A percentile compares a stretch with the other conserved stretches of the same genome.
Evolutionary conservation across 2,113 vertebrate species (phyloP).

Genomic region (Phaetusa simplex): DNA sequence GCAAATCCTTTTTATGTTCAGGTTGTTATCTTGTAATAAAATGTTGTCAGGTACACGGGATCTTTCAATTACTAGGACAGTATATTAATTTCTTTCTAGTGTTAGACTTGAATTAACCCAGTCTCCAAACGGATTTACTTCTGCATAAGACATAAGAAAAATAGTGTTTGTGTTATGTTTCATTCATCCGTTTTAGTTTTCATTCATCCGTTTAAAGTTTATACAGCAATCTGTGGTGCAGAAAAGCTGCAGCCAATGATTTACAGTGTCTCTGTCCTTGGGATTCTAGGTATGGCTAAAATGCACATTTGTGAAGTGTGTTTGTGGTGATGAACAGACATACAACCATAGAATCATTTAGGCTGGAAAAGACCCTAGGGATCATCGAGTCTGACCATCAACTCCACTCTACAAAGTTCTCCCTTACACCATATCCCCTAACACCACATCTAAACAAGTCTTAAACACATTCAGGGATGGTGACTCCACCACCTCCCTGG

Average conservation of each 20-base stretch:
- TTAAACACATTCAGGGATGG: too few relatives aligned
- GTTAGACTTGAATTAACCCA: background rate
- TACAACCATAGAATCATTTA: background rate
- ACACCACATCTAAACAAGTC: too few relatives aligned
- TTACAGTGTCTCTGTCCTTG: background rate
- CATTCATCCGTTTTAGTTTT: background rate
- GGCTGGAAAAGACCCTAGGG: too few relatives aligned
- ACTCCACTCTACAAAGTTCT: too few relatives aligned
- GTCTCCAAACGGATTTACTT: background rate
- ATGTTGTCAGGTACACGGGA: background rate
- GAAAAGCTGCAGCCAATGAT: background rate
- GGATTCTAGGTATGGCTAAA: background rate
- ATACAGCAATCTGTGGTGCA: background rate
- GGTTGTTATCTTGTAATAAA: background rate
- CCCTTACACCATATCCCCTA: too few relatives aligned
- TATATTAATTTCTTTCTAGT: background rate
- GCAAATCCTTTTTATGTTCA: background rate
- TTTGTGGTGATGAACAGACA: background rate
- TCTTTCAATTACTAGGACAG: background rate
- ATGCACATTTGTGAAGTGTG: background rate
- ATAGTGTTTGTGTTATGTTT: background rate
- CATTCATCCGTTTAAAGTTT: background rate
- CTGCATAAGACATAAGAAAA: background rate
- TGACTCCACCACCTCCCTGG: too few relatives aligned
- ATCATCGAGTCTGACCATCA: too few relatives aligned